Conservation (phyloP, 2,888 invertebrate species). For the Mesorhabditis belari region DNA sequence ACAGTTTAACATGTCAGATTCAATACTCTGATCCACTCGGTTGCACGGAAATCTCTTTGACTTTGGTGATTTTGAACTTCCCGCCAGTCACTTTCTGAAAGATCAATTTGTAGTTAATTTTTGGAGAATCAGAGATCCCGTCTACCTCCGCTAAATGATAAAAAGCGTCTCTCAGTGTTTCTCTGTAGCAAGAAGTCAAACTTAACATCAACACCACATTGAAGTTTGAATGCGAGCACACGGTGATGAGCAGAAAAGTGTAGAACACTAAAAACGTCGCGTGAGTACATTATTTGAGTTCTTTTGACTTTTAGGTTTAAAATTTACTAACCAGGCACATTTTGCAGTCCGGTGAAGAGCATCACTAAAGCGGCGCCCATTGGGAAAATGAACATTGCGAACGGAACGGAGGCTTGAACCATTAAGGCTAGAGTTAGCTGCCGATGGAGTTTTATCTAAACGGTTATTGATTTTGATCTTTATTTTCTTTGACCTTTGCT, state of each 20-base stretch:
- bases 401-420: not conserved
- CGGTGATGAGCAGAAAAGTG: not conserved
- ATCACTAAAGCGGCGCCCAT: not conserved
- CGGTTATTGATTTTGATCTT: no score
- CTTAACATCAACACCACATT: not conserved
- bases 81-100: not conserved
- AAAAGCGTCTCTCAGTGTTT: not conserved
- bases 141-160: not conserved
- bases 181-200: not conserved
- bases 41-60: not conserved
- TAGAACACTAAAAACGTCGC: not conserved
- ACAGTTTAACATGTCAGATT: no score
- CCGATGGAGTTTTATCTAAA: not conserved
- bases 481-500: no score
- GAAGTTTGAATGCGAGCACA: not conserved
- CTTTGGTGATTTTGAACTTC: not conserved
- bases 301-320: not conserved
- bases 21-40: no score
- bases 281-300: not conserved
- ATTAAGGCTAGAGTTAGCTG: not conserved
- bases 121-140: not conserved
- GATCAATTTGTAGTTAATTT: not conserved
- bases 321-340: not conserved
- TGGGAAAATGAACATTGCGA: not conserved
- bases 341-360: not conserved